Evolutionary conservation across 2,888 invertebrate genomes (phyloP), one percentile per base, ranked within the genome.

Genomic region (Dicyrtoma fusca): DNA sequence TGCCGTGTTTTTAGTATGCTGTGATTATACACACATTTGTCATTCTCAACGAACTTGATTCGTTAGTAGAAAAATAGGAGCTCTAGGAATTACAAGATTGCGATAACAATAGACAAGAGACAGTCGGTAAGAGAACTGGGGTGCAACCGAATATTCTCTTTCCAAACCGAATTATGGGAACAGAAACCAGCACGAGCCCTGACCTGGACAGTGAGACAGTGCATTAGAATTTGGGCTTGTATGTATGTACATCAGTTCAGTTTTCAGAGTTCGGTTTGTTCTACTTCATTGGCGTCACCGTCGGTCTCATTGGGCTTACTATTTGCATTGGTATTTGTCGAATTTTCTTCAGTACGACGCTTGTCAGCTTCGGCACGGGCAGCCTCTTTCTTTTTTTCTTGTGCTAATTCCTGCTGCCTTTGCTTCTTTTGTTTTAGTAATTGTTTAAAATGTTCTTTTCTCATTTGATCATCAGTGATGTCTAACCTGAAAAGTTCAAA

Each of bases 371-470:
- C 70, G 6, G 47, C 19, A 17, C 55, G 25, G 44, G 71, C 65
- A 21, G 47, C 64, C 45, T 66, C 64, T 21, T 57, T 57, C 45
- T 64, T 70, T 26, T 63, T 71, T 26, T 71, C 64, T 59, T 26
- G 45, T n/a, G 65, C 63, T 42, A 63, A 57, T 53, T 73, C 70
- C 0, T 62, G 68, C 21, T 72, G 71, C 55, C 76, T 74, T 64
- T 75, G 75, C 51, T 80, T 80, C 69, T 76, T 78, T 21, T 77
- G 69, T 72, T 77, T 78, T 59, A 74, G 45, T 4, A 75, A 51
- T 57, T 80, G 80, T 44, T 77, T 80, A 59, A 75, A 74, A 63
- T 80, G 80, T 59, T 80, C 80, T 14, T 78, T 76, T 62, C 80
- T 59, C 80, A 80, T 80, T 57, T 79, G 76, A 44, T 80, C 80